phyloP scores from a whole-genome alignment of 2,888 invertebrate genomes.

The Lithosia quadra region DNA sequence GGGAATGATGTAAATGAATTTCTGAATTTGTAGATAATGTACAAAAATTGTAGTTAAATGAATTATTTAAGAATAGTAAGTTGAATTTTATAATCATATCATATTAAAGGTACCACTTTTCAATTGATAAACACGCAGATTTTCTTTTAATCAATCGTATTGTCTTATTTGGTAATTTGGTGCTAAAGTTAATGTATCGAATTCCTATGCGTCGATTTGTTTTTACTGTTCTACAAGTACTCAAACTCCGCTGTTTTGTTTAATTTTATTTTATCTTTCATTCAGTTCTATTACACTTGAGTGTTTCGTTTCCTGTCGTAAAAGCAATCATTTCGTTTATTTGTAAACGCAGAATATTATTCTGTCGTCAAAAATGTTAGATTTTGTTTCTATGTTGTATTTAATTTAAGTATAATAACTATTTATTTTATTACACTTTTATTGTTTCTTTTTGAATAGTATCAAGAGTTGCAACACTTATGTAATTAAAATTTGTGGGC shows the following conservation, averaged over 20 bases:
- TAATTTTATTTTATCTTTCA: slow-evolving; percentile 43
- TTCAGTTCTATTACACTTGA: slow-evolving; percentile 36
- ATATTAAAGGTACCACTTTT: slow-evolving; percentile 69
- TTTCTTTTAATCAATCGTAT: slow-evolving; percentile 51
- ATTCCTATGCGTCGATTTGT: slow-evolving; percentile 44
- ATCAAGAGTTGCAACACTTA: slow-evolving; percentile 71
- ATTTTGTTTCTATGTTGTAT: slow-evolving; percentile 51
- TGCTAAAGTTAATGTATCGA: slow-evolving; percentile 65
- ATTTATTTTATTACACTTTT: slow-evolving; percentile 72
- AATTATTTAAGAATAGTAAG: slow-evolving; percentile 77
- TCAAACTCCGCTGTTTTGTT: slow-evolving; percentile 41
- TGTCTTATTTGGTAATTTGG: slow-evolving; percentile 64
- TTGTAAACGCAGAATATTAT: slow-evolving; percentile 50
- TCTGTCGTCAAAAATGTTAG: slow-evolving; percentile 59
- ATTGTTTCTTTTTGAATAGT: slow-evolving; percentile 74
- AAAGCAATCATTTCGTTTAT: slow-evolving; percentile 41
- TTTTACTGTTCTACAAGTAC: slow-evolving; percentile 47
- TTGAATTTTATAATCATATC: slow-evolving; percentile 86
- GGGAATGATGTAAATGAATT: slow-evolving; percentile 69
- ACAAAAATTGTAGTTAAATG: slow-evolving; percentile 77
- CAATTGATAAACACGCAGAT: slow-evolving; percentile 62
- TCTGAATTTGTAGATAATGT: slow-evolving; percentile 83
- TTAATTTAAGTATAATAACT: slow-evolving; percentile 57
- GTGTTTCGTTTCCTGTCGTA: slow-evolving; percentile 39
- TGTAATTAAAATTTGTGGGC: slow-evolving; percentile 74